Evolutionary conservation across 2,888 invertebrate genomes (phyloP), one percentile per base, ranked within the genome.

Genomic region (Dilophus febrilis): DNA sequence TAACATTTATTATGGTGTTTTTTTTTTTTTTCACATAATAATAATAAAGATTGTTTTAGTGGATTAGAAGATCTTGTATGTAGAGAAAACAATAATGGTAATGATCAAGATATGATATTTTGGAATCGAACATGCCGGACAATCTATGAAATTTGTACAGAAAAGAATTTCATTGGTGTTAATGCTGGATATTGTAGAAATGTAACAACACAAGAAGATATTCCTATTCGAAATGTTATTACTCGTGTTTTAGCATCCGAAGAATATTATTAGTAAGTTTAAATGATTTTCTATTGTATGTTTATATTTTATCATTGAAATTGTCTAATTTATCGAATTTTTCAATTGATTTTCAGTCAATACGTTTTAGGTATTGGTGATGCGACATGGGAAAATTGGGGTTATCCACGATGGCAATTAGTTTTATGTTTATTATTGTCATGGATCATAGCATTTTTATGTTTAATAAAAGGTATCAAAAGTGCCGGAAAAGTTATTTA

Each of bases 401-500:
- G 88, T 1, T 58, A 64, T 1, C 65, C 91, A 16, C 73, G 83
- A 47, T 86, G 84, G 83, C 83, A 86, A 56, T 64, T 91, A 40
- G 79, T 84, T 1, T 69, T 82, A 4, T 82, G 83, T 47, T 68
- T 91, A 5, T 64, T 79, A 27, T 59, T 81, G 1, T 75, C 79
- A 1, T 91, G 90, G 91, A 53, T 85, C 37, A 64, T 86, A 46
- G 83, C 85, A 44, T 91, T 84, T 64, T 71, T 90, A 49, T 86
- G 85, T 57, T 81, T 90, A 43, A 80, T 86, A 59, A 84, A 80
- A 71, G 81, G 87, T 27, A 85, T 92, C 46, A 81, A 87, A 63
- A 85, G 86, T 53, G 82, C 88, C 0, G 91, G 91, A 35, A 91
- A 85, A 70, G 83, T 82, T 34, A 76, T 77, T 8, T 78, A 78